Evolutionary conservation across 2,888 invertebrate species (phyloP).

Genomic region (Drosophila bunnanda): DNA sequence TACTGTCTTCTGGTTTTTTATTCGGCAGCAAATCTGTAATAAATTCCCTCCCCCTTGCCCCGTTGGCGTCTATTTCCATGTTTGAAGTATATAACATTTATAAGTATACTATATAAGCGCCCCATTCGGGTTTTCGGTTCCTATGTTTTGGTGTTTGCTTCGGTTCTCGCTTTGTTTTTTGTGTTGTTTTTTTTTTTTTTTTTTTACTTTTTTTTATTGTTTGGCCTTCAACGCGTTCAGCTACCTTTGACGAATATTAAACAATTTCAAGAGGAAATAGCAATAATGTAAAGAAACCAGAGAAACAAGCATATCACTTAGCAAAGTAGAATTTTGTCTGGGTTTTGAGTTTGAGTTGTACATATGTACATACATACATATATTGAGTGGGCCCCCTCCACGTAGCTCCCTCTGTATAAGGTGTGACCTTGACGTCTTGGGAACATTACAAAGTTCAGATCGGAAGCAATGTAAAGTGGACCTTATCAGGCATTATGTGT

Average conservation of each 20-base stretch:
- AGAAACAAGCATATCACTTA: constrained; percentile 76
- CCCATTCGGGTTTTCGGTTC: constrained; percentile 45
- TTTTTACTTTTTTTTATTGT: constrained; percentile 59
- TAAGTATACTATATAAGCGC: constrained; percentile 31
- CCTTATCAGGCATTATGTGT: constrained; percentile 33
- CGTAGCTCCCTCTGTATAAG: constrained; percentile 7
- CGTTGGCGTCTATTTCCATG: constrained; percentile 52
- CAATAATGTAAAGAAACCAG: constrained; percentile 66
- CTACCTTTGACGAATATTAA: constrained; percentile 79
- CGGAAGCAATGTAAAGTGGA: constrained; percentile 29
- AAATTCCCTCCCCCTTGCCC: constrained; percentile 60
- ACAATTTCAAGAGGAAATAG: constrained; percentile 71
- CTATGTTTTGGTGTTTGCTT: constrained; percentile 38
- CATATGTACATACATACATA: too few species aligned
- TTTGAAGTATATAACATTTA: constrained; percentile 33
- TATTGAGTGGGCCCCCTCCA: constrained; percentile 38
- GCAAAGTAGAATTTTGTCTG: constrained; percentile 63
- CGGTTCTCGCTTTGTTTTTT: constrained; percentile 24
- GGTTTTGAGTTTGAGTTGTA: constrained; percentile 16
- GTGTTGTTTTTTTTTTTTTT: too few species aligned
- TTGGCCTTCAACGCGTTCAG: constrained; percentile 78
- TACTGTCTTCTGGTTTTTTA: constrained; percentile 46
- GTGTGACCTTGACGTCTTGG: constrained; percentile 45
- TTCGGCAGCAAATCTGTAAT: constrained; percentile 66
- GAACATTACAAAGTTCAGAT: constrained; percentile 42